These are phyloP conservation scores for Ateles fusciceps DNA, from an alignment of 2,797 vertebrate genomes.

Conservation along the genomic window DNA sequence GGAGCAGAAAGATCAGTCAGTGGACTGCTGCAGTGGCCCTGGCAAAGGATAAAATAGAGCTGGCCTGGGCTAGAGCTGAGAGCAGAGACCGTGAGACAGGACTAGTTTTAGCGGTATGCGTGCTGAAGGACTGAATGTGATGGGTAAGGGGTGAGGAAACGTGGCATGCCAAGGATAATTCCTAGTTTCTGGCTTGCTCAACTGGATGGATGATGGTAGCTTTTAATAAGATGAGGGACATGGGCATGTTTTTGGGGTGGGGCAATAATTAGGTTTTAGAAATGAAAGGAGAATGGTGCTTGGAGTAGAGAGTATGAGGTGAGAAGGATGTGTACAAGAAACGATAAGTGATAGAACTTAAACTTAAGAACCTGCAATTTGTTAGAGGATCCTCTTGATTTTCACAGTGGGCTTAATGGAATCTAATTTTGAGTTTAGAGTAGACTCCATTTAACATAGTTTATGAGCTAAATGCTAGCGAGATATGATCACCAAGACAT, in stretches of 20 bases:
- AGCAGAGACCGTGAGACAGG: background rate
- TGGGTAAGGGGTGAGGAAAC: background rate
- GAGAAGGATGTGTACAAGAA: background rate
- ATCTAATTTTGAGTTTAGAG: background rate
- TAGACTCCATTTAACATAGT: background rate
- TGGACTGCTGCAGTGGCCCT: rapidly evolving
- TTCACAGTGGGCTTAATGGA: background rate
- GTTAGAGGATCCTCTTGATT: background rate
- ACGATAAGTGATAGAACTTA: background rate
- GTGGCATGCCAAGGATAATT: background rate
- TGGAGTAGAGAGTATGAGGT: background rate
- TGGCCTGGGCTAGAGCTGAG: too few relatives aligned
- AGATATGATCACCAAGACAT: background rate
- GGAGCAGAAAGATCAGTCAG: background rate
- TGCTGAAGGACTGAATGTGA: background rate
- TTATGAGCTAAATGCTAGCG: background rate
- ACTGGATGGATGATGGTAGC: background rate
- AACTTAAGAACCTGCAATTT: background rate
- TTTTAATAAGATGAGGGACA: background rate
- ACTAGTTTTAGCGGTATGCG: background rate
- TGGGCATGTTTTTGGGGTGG: background rate
- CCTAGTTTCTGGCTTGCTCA: background rate
- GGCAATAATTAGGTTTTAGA: background rate
- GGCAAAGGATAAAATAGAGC: background rate
- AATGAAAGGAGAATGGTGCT: background rate